Conservation (phyloP, 1,140 invertebrate species). For the Tribolium madens region DNA sequence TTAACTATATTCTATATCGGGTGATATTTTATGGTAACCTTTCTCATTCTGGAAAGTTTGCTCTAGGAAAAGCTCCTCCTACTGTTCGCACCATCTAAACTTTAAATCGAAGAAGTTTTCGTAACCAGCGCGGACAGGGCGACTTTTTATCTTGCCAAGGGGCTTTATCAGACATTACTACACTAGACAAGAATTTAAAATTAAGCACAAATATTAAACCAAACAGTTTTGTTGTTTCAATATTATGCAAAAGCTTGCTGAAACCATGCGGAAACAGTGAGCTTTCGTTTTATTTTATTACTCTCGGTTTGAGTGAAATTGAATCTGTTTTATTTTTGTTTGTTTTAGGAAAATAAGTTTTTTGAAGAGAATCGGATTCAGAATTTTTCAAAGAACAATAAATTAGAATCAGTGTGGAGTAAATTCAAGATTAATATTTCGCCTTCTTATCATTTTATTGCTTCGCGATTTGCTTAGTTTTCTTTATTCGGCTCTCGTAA, state of each 20-base stretch:
- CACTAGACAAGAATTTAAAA: no score
- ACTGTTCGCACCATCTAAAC: slow-evolving; percentile 13
- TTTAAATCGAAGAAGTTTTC: slow-evolving; percentile 34
- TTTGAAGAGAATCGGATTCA: neutral
- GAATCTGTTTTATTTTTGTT: slow-evolving; percentile 2
- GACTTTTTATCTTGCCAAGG: neutral
- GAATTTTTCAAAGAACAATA: slow-evolving; percentile 3
- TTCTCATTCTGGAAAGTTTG: slow-evolving; percentile 13
- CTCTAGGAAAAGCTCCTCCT: slow-evolving; percentile 1
- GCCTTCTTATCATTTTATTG: slow-evolving; percentile 31
- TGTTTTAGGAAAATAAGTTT: neutral
- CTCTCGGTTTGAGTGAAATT: neutral
- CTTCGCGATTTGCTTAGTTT: slow-evolving; percentile 30
- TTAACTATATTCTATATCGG: slow-evolving; percentile 23
- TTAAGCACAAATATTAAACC: no score
- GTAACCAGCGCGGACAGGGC: neutral
- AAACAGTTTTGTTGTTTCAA: no score
- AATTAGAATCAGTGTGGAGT: slow-evolving; percentile 1
- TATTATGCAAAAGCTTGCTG: no score
- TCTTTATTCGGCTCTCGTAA: neutral
- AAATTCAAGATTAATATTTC: slow-evolving; percentile 28
- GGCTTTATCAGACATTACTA: neutral
- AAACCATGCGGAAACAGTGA: no score
- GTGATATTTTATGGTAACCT: slow-evolving; percentile 32
- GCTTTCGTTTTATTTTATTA: neutral